A percentile compares a stretch with the other conserved stretches of the same genome.
Conservation (phyloP, 2,113 vertebrate genomes). For the Pedetes capensis region DNA sequence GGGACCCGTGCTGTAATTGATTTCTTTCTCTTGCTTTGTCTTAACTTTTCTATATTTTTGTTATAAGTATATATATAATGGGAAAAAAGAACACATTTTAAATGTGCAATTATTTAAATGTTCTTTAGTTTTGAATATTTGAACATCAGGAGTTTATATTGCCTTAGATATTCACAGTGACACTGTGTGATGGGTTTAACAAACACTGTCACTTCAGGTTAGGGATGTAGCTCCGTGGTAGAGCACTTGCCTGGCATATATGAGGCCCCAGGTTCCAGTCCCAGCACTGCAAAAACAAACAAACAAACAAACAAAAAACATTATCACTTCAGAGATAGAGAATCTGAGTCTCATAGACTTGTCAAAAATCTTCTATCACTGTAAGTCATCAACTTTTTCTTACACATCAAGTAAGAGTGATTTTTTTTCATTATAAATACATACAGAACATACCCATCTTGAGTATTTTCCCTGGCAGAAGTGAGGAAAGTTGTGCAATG, state of each 20-base stretch:
- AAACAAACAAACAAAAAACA: not conserved
- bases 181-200: not conserved
- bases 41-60: not conserved
- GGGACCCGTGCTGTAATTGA: too few species aligned
- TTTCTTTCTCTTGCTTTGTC: not conserved
- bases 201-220: not conserved
- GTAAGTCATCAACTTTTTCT: not conserved
- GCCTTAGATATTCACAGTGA: not conserved
- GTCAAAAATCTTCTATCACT: not conserved
- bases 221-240: not conserved
- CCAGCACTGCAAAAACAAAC: not conserved
- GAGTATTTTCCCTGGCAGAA: constrained; percentile 45
- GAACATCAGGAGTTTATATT: constrained; percentile 4
- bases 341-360: constrained; percentile 22
- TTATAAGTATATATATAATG: not conserved
- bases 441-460: not conserved
- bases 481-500: not conserved
- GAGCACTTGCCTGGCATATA: not conserved
- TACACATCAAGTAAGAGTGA: not conserved
- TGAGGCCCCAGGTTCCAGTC: not conserved
- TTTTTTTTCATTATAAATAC: not conserved
- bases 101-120: not conserved
- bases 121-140: not conserved
- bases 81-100: not conserved
- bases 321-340: not conserved